Evolutionary conservation across 2,888 invertebrate species (phyloP), one percentile per base, ranked within the genome.

Genomic region (Buathra laborator): DNA sequence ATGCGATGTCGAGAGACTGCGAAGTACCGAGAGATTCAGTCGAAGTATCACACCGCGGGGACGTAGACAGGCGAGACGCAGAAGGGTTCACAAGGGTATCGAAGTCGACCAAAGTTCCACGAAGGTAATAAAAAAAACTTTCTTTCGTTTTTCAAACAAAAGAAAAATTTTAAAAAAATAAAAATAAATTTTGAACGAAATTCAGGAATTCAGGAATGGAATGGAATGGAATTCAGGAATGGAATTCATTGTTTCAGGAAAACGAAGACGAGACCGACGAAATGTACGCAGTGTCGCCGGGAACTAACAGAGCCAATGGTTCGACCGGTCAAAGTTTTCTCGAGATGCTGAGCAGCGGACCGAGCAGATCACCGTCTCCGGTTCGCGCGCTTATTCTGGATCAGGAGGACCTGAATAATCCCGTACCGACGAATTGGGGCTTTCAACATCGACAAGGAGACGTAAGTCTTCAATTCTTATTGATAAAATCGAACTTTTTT

Each of bases 11-110:
- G 96, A 96, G 89, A 94, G 95, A 75, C 93, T 96, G 12, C 94
- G 96, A 86, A 95, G 95, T 87, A 95, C 95, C 89, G 96, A 96
- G 91, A 94, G 96, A 74, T 95, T 96, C 92, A 95, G 96, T 87
- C 94, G 96, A 85, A 95, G 96, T 3, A 94, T 96, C 14, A 95
- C 95, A 14, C 95, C 95, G 3, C 95, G 95, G 67, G 95, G 95
- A 24, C 95, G 95, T 77, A 94, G 94, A 70, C 91, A 92, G 66
- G 92, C 91, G n/a, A 90, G 92, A 62, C 89, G 92, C 44, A 89
- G 89, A 84, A 89, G 87, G 70, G 89, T 93, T 12, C 92, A 93
- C 81, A 91, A 88, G 72, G 84, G 86, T 5, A 81, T 87, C 0
- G 91, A 92, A 53, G 64, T 81, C 14, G 93, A 94, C 81, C 88